A percentile compares a stretch with the other conserved stretches of the same genome.
Evolutionary conservation across 2,113 vertebrate species (phyloP).

Genomic region (Oophaga pumilio): DNA sequence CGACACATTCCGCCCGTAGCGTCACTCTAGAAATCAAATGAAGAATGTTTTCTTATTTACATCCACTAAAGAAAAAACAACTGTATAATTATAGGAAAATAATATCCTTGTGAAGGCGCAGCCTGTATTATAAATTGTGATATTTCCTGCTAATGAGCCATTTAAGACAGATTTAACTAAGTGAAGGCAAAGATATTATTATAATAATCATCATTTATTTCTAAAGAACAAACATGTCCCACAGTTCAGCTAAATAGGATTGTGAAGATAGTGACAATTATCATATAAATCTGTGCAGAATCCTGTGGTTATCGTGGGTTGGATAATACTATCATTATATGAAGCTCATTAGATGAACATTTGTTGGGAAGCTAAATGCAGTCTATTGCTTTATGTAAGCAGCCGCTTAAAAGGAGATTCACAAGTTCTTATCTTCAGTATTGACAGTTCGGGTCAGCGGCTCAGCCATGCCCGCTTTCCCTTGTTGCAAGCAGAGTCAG

Average conservation of each 20-base stretch:
- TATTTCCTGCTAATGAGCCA: slow-evolving; percentile 37
- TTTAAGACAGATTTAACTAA: slow-evolving; percentile 41
- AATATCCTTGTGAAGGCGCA: slow-evolving; percentile 18
- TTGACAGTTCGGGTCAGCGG: too few species aligned
- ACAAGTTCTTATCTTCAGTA: too few species aligned
- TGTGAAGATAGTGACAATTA: slow-evolving; percentile 20
- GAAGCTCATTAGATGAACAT: background rate
- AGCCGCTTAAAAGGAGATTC: background rate
- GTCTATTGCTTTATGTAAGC: background rate
- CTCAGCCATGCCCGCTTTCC: too few species aligned
- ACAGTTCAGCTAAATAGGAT: slow-evolving; percentile 9
- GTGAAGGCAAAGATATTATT: slow-evolving; percentile 35
- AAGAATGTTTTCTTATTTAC: background rate
- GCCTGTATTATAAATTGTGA: slow-evolving; percentile 26
- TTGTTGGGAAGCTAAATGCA: background rate
- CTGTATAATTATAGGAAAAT: slow-evolving; percentile 30
- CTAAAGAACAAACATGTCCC: slow-evolving; percentile 29
- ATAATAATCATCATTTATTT: slow-evolving; percentile 41
- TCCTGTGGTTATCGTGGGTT: background rate
- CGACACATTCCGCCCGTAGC: background rate
- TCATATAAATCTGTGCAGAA: slow-evolving; percentile 10
- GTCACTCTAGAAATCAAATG: background rate
- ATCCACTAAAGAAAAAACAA: slow-evolving; percentile 22
- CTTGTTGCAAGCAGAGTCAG: too few species aligned
- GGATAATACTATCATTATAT: background rate